Conservation (phyloP, 2,113 vertebrate species). For the Gavia stellata region DNA sequence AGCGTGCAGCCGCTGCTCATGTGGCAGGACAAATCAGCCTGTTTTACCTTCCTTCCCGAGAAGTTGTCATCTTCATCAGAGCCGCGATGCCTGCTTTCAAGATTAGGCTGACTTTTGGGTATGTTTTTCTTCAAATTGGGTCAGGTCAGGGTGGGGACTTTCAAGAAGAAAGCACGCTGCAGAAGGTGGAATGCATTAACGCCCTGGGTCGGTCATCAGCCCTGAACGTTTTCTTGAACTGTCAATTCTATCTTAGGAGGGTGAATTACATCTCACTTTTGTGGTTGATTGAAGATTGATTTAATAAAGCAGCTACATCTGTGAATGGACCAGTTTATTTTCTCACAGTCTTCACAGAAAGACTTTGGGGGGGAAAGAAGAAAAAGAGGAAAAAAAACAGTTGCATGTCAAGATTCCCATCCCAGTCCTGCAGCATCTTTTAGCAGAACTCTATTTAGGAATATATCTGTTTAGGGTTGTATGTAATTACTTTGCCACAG, state of each 20-base stretch:
- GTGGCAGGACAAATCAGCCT: neutral
- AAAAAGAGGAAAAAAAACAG: rapidly evolving
- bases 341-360: neutral
- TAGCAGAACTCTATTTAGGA: neutral
- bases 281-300: neutral
- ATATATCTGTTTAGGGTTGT: neutral
- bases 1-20: neutral
- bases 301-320: neutral
- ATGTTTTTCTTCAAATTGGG: neutral
- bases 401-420: neutral
- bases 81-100: neutral
- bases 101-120: neutral
- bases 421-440: neutral
- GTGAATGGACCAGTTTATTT: neutral
- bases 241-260: neutral
- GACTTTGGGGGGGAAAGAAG: rapidly evolving
- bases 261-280: neutral
- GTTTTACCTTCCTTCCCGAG: neutral
- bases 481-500: neutral
- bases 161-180: neutral
- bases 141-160: neutral
- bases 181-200: neutral
- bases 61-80: neutral
- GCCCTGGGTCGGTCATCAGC: rapidly evolving
- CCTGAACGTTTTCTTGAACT: neutral